Conservation (phyloP, 2,888 invertebrate species). For the Cheilosia vulpina region DNA sequence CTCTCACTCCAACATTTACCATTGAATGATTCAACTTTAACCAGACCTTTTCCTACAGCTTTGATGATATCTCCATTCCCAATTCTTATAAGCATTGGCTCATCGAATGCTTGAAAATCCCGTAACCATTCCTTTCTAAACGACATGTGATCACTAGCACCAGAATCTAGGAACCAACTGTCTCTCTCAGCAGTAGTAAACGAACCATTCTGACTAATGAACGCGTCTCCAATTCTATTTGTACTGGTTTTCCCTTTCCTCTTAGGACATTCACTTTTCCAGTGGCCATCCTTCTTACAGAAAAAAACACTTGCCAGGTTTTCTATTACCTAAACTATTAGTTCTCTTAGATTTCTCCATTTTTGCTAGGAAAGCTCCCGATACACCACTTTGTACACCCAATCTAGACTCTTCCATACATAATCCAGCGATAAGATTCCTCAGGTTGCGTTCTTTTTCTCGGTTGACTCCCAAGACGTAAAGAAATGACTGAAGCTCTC, state of each 20-base stretch:
- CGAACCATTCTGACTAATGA: background rate
- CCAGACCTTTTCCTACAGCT: slow-evolving; percentile 62
- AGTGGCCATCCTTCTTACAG: background rate
- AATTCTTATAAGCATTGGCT: slow-evolving; percentile 40
- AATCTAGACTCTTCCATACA: slow-evolving; percentile 74
- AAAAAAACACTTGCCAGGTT: slow-evolving; percentile 11
- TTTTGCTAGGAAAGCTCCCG: slow-evolving; percentile 16
- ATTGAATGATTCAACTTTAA: slow-evolving; percentile 69
- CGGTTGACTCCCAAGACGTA: slow-evolving; percentile 76
- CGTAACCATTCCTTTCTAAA: slow-evolving; percentile 21
- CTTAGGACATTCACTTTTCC: too few species aligned
- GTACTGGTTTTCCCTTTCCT: background rate
- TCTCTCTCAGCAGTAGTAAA: background rate
- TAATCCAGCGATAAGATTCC: slow-evolving; percentile 74
- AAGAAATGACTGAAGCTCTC: slow-evolving; percentile 76
- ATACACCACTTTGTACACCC: slow-evolving; percentile 29
- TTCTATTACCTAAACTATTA: background rate
- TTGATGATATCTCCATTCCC: slow-evolving; percentile 59
- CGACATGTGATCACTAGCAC: slow-evolving; percentile 34
- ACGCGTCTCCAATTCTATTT: slow-evolving; percentile 4
- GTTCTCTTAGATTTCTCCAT: slow-evolving; percentile 2
- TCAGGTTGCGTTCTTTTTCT: slow-evolving; percentile 75
- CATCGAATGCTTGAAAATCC: background rate
- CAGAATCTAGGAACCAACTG: slow-evolving; percentile 32
- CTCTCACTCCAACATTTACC: slow-evolving; percentile 65